A percentile compares a stretch with the other conserved stretches of the same genome.
Conservation (phyloP, 2,888 invertebrate species). For the Ametastegia equiseti region DNA sequence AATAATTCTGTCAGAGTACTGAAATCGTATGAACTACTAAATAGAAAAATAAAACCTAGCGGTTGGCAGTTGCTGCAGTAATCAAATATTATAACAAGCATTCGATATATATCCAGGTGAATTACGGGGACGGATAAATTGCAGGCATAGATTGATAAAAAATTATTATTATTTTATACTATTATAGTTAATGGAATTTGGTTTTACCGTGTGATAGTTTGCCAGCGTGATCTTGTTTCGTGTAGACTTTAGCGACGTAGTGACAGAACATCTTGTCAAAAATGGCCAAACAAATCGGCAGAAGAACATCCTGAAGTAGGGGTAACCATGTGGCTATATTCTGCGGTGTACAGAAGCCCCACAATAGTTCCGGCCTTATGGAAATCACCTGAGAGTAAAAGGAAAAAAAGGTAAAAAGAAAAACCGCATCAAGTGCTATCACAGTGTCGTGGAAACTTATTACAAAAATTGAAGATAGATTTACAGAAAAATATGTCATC, state of each 20-base stretch:
- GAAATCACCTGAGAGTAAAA: slow-evolving; percentile 76
- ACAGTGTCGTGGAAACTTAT: background rate
- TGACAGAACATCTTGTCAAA: slow-evolving; percentile 79
- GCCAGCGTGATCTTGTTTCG: slow-evolving; percentile 69
- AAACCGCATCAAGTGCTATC: background rate
- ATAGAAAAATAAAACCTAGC: background rate
- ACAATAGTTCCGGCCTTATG: slow-evolving; percentile 76
- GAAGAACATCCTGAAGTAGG: slow-evolving; percentile 78
- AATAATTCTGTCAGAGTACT: background rate
- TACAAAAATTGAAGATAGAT: background rate
- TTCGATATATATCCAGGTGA: background rate
- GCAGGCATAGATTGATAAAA: too few species aligned
- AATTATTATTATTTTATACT: background rate
- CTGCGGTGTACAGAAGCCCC: slow-evolving; percentile 77
- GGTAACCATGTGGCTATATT: slow-evolving; percentile 79
- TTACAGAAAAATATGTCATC: background rate
- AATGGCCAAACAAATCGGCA: slow-evolving; percentile 79
- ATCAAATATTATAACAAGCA: background rate
- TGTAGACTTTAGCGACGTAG: slow-evolving; percentile 79
- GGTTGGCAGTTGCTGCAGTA: too few species aligned
- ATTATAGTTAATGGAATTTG: background rate
- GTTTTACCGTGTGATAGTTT: slow-evolving; percentile 68
- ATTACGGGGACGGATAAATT: too few species aligned
- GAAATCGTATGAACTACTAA: background rate
- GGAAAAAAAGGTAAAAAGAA: background rate